phyloP scores from a whole-genome alignment of 2,888 invertebrate genomes.

The Hypselothyrea guttata region DNA sequence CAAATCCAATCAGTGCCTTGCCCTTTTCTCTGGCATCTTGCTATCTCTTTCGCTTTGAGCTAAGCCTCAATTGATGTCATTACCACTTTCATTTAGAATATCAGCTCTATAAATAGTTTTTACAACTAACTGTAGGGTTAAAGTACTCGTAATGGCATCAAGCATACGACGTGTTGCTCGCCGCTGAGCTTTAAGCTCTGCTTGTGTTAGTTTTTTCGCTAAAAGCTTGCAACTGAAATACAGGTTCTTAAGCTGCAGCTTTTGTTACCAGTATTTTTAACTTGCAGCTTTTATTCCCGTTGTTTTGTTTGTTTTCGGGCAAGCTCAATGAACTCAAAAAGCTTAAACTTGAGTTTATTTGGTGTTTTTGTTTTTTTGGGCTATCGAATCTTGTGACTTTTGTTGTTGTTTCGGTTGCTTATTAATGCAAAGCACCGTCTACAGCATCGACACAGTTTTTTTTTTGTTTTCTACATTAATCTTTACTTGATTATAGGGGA shows the following conservation, averaged over 20 bases:
- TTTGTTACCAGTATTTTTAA: background rate
- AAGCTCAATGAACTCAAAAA: constrained; percentile 28
- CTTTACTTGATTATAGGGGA: constrained; percentile 9
- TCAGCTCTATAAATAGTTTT: constrained; percentile 57
- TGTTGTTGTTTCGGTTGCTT: constrained; percentile 14
- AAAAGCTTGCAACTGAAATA: background rate
- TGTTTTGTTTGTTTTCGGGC: constrained; percentile 5
- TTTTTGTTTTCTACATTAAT: too few species aligned
- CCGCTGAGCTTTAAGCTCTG: too few species aligned
- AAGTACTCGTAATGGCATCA: constrained; percentile 57
- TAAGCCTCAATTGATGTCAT: constrained; percentile 70
- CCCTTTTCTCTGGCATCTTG: constrained; percentile 31
- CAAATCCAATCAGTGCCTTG: constrained; percentile 26
- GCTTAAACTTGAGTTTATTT: background rate
- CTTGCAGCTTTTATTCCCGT: background rate
- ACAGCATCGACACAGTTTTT: constrained; percentile 16
- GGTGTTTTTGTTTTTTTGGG: background rate
- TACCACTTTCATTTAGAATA: constrained; percentile 68
- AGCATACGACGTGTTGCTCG: constrained; percentile 23
- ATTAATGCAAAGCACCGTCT: constrained; percentile 26
- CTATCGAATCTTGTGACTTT: constrained; percentile 8
- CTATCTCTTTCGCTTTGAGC: background rate
- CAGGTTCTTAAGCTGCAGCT: background rate
- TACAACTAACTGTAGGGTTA: constrained; percentile 50
- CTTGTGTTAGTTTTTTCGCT: too few species aligned